These are phyloP conservation scores for Dromiciops gliroides DNA, from an alignment of 2,113 vertebrate species.

Conservation along the genomic window DNA sequence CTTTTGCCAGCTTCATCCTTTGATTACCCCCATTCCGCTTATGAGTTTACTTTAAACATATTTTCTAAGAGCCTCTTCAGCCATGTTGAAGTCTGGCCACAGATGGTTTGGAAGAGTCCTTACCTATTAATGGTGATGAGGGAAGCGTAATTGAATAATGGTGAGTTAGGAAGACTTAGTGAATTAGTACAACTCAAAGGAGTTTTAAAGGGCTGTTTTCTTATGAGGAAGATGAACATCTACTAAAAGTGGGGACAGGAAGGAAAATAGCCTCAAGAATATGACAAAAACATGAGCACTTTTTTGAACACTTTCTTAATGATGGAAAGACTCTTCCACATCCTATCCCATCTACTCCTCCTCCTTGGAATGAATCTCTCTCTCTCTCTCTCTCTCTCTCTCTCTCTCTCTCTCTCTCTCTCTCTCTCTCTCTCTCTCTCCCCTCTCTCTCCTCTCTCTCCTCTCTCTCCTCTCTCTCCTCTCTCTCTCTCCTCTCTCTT, in stretches of 20 bases:
- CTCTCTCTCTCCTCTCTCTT: neutral
- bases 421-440: neutral
- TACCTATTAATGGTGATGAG: constrained; percentile 53
- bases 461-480: neutral
- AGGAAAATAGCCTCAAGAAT: neutral
- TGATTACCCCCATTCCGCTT: constrained; percentile 42
- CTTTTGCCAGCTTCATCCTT: neutral
- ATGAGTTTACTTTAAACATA: constrained; percentile 67
- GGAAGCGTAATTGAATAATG: neutral
- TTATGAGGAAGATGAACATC: constrained; percentile 49
- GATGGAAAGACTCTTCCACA: neutral
- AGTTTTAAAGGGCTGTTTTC: constrained; percentile 36
- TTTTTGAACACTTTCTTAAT: constrained; percentile 44
- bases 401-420: neutral
- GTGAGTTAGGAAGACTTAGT: constrained; percentile 21
- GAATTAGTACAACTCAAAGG: constrained; percentile 45
- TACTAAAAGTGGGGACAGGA: constrained; percentile 22
- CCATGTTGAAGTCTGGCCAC: constrained; percentile 44
- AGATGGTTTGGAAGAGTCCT: constrained; percentile 63
- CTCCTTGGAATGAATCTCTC: neutral
- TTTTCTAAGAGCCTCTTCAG: constrained; percentile 67
- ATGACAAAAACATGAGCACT: neutral
- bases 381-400: neutral
- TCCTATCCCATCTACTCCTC: neutral
- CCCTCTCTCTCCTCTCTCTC: neutral